Evolutionary conservation across 2,113 vertebrate genomes (phyloP).

Genomic region (Pimephales promelas): DNA sequence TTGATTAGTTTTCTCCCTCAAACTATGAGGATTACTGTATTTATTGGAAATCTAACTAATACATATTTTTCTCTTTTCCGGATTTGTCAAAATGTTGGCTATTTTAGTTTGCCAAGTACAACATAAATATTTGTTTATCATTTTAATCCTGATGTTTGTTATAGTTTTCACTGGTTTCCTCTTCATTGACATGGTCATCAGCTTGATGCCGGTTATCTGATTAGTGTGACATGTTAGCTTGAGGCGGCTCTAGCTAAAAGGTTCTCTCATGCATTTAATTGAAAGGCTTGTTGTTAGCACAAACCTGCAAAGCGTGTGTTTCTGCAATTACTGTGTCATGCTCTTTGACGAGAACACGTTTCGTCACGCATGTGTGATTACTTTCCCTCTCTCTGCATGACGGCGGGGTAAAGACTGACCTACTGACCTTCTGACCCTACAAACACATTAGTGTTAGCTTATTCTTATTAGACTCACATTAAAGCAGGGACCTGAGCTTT

Average conservation of each 20-base stretch:
- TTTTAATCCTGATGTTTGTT: neutral
- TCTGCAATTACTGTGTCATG: conserved; percentile 36
- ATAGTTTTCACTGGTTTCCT: neutral
- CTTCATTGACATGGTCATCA: conserved; percentile 65
- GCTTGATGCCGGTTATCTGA: conserved; percentile 32
- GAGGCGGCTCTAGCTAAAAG: conserved; percentile 51
- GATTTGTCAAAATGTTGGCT: neutral
- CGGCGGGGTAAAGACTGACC: neutral
- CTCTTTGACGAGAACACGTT: conserved; percentile 23
- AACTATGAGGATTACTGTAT: neutral
- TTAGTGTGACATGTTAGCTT: conserved; percentile 14
- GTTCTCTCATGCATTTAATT: conserved; percentile 29
- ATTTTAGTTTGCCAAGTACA: neutral
- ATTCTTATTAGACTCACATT: neutral
- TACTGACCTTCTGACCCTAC: conserved; percentile 8
- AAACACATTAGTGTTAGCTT: neutral
- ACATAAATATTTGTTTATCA: neutral
- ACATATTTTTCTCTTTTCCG: neutral
- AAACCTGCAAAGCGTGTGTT: conserved; percentile 36
- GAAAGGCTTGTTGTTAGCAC: conserved; percentile 50
- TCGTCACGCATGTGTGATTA: neutral
- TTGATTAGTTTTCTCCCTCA: neutral
- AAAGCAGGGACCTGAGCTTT: neutral
- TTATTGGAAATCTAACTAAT: neutral
- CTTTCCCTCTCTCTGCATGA: neutral